Evolutionary conservation across 2,888 invertebrate genomes (phyloP).

Genomic region (Lepeophtheirus nordmannii): DNA sequence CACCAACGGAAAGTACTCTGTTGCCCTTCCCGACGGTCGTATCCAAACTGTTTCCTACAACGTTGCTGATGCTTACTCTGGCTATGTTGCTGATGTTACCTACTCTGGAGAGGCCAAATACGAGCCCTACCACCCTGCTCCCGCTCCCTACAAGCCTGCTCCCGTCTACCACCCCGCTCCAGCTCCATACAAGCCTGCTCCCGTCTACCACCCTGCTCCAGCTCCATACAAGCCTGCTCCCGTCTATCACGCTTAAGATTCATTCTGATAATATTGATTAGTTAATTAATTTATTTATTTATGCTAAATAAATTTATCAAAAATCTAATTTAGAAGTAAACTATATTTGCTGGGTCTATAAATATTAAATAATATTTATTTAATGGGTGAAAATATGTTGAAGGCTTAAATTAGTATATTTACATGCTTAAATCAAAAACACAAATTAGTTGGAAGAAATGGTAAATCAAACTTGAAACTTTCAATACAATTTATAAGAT

Average conservation of each 20-base stretch:
- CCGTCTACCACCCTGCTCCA: not conserved
- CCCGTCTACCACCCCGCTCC: not conserved
- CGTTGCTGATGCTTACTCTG: slow-evolving; percentile 17
- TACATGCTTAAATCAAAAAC: too few species aligned
- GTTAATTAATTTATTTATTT: not conserved
- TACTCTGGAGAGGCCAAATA: slow-evolving; percentile 16
- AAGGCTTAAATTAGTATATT: too few species aligned
- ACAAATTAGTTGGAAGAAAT: too few species aligned
- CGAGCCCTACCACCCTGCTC: slow-evolving; percentile 10
- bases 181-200: slow-evolving; percentile 11
- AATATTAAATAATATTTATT: too few species aligned
- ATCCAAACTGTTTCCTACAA: slow-evolving; percentile 12
- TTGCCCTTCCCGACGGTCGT: slow-evolving; percentile 16
- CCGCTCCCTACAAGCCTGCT: slow-evolving; percentile 13
- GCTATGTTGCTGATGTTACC: slow-evolving; percentile 11
- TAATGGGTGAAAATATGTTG: too few species aligned
- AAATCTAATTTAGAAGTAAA: not conserved
- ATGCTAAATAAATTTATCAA: not conserved
- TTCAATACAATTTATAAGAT: too few species aligned
- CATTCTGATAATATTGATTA: not conserved
- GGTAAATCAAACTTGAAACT: too few species aligned
- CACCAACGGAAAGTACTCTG: slow-evolving; percentile 9
- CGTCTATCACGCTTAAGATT: not conserved
- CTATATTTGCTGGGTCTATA: too few species aligned
- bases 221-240: slow-evolving; percentile 2